A percentile compares a stretch with the other conserved stretches of the same genome.
Conservation (phyloP, 2,888 invertebrate genomes). For the Aethes cnicana region DNA sequence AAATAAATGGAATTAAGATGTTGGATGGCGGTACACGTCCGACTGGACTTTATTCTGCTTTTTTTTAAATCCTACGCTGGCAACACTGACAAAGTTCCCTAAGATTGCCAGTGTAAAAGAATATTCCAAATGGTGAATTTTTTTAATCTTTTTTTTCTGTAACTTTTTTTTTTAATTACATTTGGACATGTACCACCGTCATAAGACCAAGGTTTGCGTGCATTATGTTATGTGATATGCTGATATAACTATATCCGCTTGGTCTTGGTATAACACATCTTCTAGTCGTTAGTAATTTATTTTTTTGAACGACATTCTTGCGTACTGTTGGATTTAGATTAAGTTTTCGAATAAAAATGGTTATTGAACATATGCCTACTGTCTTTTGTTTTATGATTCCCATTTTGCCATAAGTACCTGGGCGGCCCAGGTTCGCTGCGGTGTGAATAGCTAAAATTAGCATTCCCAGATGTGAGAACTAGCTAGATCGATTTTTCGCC, state of each 20-base stretch:
- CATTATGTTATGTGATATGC: conserved; percentile 28
- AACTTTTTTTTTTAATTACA: background rate
- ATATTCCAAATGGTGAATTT: no score
- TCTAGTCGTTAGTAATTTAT: conserved; percentile 79
- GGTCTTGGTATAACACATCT: conserved; percentile 64
- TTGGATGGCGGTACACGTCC: conserved; percentile 30
- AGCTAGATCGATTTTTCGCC: no score
- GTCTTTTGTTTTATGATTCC: conserved; percentile 39
- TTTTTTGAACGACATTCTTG: conserved; percentile 54
- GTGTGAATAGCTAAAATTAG: no score
- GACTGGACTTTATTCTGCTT: conserved; percentile 7
- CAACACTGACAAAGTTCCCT: background rate
- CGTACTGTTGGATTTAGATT: conserved; percentile 68
- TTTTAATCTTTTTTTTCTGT: no score
- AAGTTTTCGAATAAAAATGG: conserved; percentile 76
- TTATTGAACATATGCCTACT: conserved; percentile 52
- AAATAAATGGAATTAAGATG: conserved; percentile 31
- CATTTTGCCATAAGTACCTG: no score
- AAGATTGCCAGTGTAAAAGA: background rate
- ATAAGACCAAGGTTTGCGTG: conserved; percentile 36
- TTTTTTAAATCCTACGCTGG: background rate
- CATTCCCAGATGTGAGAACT: no score
- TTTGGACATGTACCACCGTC: conserved; percentile 35
- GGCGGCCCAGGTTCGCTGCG: no score
- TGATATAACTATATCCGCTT: conserved; percentile 27